A percentile compares a stretch with the other conserved stretches of the same genome.
Evolutionary conservation across 1,140 invertebrate species (phyloP).

Genomic region (Drosophila nannoptera): DNA sequence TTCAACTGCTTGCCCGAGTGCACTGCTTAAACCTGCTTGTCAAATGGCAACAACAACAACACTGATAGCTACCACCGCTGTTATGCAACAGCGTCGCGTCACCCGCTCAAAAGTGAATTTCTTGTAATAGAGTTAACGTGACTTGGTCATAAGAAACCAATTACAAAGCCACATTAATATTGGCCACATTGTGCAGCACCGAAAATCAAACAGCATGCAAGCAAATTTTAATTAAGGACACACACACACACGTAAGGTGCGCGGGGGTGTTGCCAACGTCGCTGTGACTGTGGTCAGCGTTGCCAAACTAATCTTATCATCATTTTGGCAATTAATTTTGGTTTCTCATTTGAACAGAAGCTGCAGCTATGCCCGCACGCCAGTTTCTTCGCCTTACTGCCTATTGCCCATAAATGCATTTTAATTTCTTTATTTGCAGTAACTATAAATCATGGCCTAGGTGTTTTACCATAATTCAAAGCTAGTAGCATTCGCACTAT

Average conservation of each 20-base stretch:
- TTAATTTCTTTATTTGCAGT: constrained; percentile 77
- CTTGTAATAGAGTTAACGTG: constrained; percentile 76
- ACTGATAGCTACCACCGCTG: constrained; percentile 6
- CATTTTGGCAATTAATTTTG: constrained; percentile 71
- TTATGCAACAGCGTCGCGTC: constrained; percentile 31
- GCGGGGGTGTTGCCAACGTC: constrained; percentile 30
- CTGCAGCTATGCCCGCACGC: constrained; percentile 7
- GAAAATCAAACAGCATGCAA: constrained; percentile 54
- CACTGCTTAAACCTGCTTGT: constrained; percentile 38
- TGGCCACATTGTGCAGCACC: constrained; percentile 61
- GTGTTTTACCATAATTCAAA: constrained; percentile 72
- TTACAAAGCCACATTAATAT: constrained; percentile 76
- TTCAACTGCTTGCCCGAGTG: constrained; percentile 12
- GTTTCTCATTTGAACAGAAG: constrained; percentile 29
- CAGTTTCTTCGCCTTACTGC: neutral
- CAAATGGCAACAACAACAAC: constrained; percentile 22
- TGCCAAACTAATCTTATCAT: constrained; percentile 68
- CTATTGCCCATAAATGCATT: constrained; percentile 68
- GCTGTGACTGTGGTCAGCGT: constrained; percentile 13
- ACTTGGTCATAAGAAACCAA: constrained; percentile 75
- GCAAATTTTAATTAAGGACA: constrained; percentile 64
- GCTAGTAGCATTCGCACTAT: constrained; percentile 66
- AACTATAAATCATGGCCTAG: constrained; percentile 72
- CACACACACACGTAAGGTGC: constrained; percentile 16
- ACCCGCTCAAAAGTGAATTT: constrained; percentile 65